Base-by-base conservation (phyloP, 2,888 invertebrate species). In the Synergus laeviventris region DNA sequence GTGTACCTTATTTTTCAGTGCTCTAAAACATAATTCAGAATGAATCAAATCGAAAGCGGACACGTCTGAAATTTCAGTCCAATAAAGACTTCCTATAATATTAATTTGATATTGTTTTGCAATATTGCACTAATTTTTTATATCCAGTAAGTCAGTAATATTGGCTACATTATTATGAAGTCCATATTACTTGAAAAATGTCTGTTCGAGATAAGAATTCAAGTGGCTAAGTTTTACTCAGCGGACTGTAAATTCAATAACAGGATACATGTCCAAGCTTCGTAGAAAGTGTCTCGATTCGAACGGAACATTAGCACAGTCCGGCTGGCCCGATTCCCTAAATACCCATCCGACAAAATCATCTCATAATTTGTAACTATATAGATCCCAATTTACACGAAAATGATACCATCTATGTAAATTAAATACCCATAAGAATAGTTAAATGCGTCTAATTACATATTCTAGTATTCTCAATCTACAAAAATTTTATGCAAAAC, bases 281-380 rank as follows among this genome's bases (percentile, higher is more conserved):
- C 70, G 56, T 87, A 87, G 87, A 87, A 87, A 87, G 87, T 86
- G 82, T 80, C 82, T 77, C 74, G 75, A 74, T 78, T 79, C 76
- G 75, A 80, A 82, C 79, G 75, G 84, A 83, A 84, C 82, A 83
- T 84, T 84, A 81, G 79, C 76, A 74, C 80, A 84, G 74, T 80
- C 76, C 78, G 79, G 76, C 78, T 84, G 87, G 81, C 87, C 87
- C 78, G 77, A 82, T 87, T 86, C 77, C 83, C 84, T 74, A 81
- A 86, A 85, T 85, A 80, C 79, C 75, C 60, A 59, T 75, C 73
- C 56, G 73, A 74, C 73, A 74, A 83, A 80, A 82, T 74, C 76
- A 61, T 60, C 36, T 45, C 14, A 45, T 66, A 24, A 39, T n/a
- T 45, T 49, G 31, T 70, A 24, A 1, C 45, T 21, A 24, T 21